A percentile compares a stretch with the other conserved stretches of the same genome.
Conservation (phyloP, 2,797 vertebrate species). For the Valencia hispanica region DNA sequence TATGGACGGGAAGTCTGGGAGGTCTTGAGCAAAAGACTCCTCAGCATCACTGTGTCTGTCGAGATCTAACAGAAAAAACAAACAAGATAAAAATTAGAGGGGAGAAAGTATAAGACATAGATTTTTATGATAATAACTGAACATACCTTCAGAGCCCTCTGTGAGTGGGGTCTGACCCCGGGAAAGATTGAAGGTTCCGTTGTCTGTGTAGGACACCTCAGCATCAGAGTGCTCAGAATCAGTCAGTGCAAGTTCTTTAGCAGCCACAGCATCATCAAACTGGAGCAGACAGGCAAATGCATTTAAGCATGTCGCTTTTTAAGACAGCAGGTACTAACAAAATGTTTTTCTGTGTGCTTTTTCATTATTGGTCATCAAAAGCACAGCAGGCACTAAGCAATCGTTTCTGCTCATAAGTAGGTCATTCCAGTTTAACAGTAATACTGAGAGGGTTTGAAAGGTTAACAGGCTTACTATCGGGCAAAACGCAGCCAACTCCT, state of each 20-base stretch:
- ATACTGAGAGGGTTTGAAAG: background rate
- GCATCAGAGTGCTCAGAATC: slow-evolving; percentile 97
- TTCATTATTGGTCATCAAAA: background rate
- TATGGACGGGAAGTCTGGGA: slow-evolving; percentile 96
- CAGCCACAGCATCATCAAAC: slow-evolving; percentile 91
- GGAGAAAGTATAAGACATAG: background rate
- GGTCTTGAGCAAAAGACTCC: slow-evolving; percentile 95
- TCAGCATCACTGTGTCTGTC: slow-evolving; percentile 97
- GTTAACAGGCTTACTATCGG: slow-evolving; percentile 84
- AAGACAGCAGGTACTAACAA: background rate
- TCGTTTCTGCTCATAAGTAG: background rate
- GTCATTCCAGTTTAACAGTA: slow-evolving; percentile 10
- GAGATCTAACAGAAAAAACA: slow-evolving; percentile 79
- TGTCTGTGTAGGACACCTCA: slow-evolving; percentile 95
- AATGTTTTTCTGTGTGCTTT: background rate
- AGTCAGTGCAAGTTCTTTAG: slow-evolving; percentile 90
- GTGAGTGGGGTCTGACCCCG: slow-evolving; percentile 96
- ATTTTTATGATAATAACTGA: slow-evolving; percentile 2
- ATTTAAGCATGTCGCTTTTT: background rate
- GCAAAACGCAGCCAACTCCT: slow-evolving; percentile 96
- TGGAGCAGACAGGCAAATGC: slow-evolving; percentile 60
- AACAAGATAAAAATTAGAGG: slow-evolving; percentile 18
- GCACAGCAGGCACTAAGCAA: background rate
- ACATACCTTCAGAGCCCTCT: slow-evolving; percentile 92
- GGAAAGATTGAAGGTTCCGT: slow-evolving; percentile 96